These are phyloP conservation scores for Neria commutata DNA, from an alignment of 2,888 invertebrate genomes.

Conservation along the genomic window DNA sequence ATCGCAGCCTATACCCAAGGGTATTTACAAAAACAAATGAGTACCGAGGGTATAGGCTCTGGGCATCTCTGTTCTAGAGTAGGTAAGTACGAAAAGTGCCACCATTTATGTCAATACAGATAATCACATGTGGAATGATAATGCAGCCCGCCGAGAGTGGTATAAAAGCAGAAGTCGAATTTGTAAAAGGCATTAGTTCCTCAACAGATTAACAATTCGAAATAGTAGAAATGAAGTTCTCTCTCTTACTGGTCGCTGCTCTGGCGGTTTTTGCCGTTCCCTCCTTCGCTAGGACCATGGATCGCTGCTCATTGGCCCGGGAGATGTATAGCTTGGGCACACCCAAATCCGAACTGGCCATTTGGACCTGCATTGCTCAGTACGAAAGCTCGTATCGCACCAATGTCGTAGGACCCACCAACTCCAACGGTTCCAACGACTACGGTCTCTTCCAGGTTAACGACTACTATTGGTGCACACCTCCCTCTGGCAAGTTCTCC, in stretches of 20 bases:
- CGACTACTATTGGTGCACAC: constrained; percentile 54
- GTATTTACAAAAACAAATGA: too few relatives aligned
- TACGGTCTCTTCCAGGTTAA: constrained; percentile 59
- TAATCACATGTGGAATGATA: too few relatives aligned
- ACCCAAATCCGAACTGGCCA: constrained; percentile 38
- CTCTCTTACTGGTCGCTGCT: constrained; percentile 27
- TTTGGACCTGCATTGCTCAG: constrained; percentile 48
- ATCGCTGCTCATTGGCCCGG: constrained; percentile 44
- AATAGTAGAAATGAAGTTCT: constrained; percentile 34
- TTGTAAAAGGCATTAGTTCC: too few relatives aligned
- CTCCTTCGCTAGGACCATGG: constrained; percentile 37
- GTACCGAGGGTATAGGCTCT: too few relatives aligned
- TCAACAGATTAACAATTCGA: too few relatives aligned
- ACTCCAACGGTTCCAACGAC: constrained; percentile 61
- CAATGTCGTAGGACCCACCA: constrained; percentile 60
- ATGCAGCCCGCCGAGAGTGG: too few relatives aligned
- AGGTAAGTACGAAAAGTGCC: too few relatives aligned
- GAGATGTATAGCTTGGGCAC: constrained; percentile 47
- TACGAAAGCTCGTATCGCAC: constrained; percentile 57
- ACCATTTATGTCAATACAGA: too few relatives aligned
- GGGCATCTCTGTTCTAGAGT: too few relatives aligned
- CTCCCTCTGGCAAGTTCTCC: constrained; percentile 38
- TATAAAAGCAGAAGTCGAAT: too few relatives aligned
- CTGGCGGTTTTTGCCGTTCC: constrained; percentile 8
- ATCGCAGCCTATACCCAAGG: too few relatives aligned